phyloP scores from a whole-genome alignment of 2,113 vertebrate species.

The Fulica atra region DNA sequence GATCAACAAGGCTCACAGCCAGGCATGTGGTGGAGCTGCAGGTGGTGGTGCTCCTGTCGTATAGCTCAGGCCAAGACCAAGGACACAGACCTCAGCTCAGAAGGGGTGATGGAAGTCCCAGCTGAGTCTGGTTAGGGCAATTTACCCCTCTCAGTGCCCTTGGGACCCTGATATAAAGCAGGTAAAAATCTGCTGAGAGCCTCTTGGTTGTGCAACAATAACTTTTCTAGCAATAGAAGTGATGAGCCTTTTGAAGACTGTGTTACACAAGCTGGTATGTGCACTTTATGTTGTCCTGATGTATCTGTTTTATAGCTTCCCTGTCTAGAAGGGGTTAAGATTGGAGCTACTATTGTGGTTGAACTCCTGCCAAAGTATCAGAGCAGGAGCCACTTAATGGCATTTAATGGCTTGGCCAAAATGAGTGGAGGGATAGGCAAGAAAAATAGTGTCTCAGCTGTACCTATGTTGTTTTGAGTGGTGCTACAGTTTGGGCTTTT shows the following conservation, averaged over 20 bases:
- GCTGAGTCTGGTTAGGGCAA: not conserved
- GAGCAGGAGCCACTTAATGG: not conserved
- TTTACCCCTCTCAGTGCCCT: not conserved
- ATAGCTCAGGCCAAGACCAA: not conserved
- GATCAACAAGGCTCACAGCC: rapidly evolving
- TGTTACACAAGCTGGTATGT: rapidly evolving
- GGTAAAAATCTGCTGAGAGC: rapidly evolving
- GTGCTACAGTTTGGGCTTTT: not conserved
- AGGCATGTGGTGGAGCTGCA: not conserved
- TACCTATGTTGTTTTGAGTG: not conserved
- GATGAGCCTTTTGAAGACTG: rapidly evolving
- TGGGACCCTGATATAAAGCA: not conserved
- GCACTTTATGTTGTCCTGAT: rapidly evolving
- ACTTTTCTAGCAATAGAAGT: rapidly evolving
- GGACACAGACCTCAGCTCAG: not conserved
- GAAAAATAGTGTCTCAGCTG: not conserved
- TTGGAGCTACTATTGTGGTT: not conserved
- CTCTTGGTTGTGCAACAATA: rapidly evolving
- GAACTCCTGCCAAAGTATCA: not conserved
- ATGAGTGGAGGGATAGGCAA: not conserved
- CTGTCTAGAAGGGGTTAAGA: not conserved
- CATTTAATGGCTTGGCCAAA: not conserved
- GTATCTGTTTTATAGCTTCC: rapidly evolving
- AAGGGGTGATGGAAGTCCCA: not conserved
- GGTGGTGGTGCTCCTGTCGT: not conserved